phyloP scores from a whole-genome alignment of 2,888 invertebrate genomes.

The Leptinotarsa tumamoca region DNA sequence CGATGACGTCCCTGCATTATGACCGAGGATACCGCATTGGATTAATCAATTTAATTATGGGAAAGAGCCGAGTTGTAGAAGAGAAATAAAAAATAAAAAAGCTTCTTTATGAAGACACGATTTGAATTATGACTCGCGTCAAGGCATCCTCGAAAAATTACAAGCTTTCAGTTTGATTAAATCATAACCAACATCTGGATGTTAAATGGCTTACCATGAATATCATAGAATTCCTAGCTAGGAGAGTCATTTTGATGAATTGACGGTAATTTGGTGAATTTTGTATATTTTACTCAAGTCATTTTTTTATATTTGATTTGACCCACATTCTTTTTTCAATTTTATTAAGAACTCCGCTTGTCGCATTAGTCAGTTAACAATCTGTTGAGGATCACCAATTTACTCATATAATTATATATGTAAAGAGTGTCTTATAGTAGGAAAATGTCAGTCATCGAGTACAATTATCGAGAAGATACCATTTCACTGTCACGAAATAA shows the following conservation, averaged over 20 bases:
- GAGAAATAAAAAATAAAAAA: constrained; percentile 17
- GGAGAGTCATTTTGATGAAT: background rate
- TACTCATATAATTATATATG: no score
- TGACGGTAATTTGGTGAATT: background rate
- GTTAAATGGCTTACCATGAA: background rate
- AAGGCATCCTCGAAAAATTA: constrained; percentile 21
- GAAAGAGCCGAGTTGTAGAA: constrained; percentile 21
- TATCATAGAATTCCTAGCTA: background rate
- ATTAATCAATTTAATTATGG: constrained; percentile 26
- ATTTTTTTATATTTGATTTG: no score
- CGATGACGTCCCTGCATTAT: constrained; percentile 2
- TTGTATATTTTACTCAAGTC: background rate
- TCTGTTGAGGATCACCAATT: no score
- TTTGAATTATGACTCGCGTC: constrained; percentile 22
- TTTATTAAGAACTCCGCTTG: no score
- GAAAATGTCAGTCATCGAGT: no score
- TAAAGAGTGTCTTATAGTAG: no score
- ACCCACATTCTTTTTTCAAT: no score
- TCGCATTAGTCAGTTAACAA: no score
- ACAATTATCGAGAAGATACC: no score
- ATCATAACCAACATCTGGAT: constrained; percentile 24
- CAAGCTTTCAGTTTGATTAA: constrained; percentile 27
- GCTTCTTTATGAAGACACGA: constrained; percentile 10
- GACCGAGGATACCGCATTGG: constrained; percentile 3
- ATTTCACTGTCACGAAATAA: no score